Base-by-base conservation (phyloP, 92 coral and sea anemone genomes). In the Epizoanthus scotinus region DNA sequence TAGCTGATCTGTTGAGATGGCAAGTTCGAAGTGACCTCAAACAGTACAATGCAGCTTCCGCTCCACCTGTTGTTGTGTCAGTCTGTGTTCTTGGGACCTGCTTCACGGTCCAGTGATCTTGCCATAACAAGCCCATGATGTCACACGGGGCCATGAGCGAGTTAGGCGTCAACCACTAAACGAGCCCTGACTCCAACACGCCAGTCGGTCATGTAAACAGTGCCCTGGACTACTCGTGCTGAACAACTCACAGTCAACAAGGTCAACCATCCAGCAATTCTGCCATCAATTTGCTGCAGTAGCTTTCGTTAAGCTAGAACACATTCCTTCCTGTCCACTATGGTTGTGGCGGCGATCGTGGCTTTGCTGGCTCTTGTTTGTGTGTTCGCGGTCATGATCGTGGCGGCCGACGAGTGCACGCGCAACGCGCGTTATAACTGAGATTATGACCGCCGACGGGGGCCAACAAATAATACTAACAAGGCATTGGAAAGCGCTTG, bases 341-440 rank as follows among this genome's bases (percentile, higher is more conserved):
- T 75, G 55, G n/a, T 66, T 8, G 85, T 87, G 60, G 78, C 86
- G 6, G 88, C 84, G 49, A 87, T 87, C 13, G 91, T 84, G 12
- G 91, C 78, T 3, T 66, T 87, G 31, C 38, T 87, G 0, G 71
- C 83, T 14, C 77, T 84, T 74, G 84, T 87, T 25, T 85, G 91
- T 12, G 86, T 80, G 25, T 86, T 89, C 44, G 93, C 93, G 31
- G 90, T 86, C 56, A 70, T 89, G 73, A 89, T 83, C 58, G 90
- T 89, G 73, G 93, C 90, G 5, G 93, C 93, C 49, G 90, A 89
- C 52, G 93, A 89, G 56, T 89, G 90, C 67, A 89, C 93, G 1
- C 68, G 81, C 22, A 10, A 8, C 14, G 10, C 52, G 15, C 52
- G 52, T 2, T 47, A 47, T 9, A 14, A 10, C 52, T 47, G 52